Evolutionary conservation across 2,113 vertebrate species (phyloP).

Genomic region (Sebastes fasciatus): DNA sequence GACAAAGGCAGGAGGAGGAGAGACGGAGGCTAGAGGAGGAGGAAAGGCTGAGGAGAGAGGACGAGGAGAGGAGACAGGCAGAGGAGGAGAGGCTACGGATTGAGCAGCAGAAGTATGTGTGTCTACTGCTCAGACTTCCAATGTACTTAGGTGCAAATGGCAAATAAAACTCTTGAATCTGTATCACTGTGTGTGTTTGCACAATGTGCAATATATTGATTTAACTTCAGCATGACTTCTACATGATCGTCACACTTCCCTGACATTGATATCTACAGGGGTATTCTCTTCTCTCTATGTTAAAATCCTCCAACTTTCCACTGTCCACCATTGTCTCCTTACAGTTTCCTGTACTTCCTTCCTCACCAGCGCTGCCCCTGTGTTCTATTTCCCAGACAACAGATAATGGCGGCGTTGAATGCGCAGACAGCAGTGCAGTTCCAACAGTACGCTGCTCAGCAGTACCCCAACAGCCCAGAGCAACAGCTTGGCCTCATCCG

Average conservation of each 20-base stretch:
- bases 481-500: constrained; percentile 97
- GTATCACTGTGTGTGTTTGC: background rate
- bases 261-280: background rate
- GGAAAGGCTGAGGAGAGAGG: constrained; percentile 89
- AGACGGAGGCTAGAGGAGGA: constrained; percentile 89
- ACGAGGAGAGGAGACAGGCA: constrained; percentile 90
- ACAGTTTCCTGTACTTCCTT: constrained; percentile 15
- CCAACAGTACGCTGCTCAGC: constrained; percentile 98
- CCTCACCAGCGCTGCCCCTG: background rate
- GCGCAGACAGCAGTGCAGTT: constrained; percentile 98
- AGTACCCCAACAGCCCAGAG: constrained; percentile 95
- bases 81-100: constrained; percentile 94
- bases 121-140: background rate
- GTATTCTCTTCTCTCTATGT: background rate
- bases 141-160: too few relatives aligned
- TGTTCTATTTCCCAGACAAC: constrained; percentile 85
- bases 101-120: constrained; percentile 96
- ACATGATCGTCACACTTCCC: background rate
- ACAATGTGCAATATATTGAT: background rate
- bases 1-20: constrained; percentile 92
- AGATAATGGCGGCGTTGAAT: constrained; percentile 99
- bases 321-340: background rate
- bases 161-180: background rate
- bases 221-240: background rate
- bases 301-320: background rate